Conservation (phyloP, 2,888 invertebrate genomes). For the Trissolcus japonicus region DNA sequence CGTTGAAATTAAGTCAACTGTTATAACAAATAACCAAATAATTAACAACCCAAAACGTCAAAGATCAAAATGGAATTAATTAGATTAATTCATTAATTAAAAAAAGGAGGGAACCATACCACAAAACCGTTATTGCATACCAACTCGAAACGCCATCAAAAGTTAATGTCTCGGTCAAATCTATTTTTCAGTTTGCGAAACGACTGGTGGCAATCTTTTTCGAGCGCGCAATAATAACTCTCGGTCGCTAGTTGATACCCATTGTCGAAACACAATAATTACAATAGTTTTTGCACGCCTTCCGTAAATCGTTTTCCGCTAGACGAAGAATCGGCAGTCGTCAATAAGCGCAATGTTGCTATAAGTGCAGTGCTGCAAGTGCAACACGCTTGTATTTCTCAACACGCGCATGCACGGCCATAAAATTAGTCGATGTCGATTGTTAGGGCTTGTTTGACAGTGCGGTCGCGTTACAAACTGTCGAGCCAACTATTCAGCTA, state of each 20-base stretch:
- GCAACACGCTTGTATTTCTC: constrained; percentile 15
- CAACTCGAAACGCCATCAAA: constrained; percentile 24
- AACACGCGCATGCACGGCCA: constrained; percentile 19
- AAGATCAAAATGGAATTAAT: background rate
- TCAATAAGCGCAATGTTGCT: constrained; percentile 11
- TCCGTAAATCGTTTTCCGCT: constrained; percentile 17
- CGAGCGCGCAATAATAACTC: constrained; percentile 15
- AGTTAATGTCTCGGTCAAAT: constrained; percentile 28
- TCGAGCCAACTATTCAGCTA: constrained; percentile 28
- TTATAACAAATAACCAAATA: too few relatives aligned
- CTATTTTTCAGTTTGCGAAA: constrained; percentile 28
- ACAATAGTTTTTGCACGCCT: constrained; percentile 25
- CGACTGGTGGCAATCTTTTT: constrained; percentile 26
- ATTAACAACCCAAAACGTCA: too few relatives aligned
- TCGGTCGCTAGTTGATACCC: constrained; percentile 24
- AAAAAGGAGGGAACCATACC: constrained; percentile 8
- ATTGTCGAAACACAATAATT: constrained; percentile 33
- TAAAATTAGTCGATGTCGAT: constrained; percentile 31
- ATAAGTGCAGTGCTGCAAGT: constrained; percentile 4
- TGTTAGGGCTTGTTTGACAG: constrained; percentile 43
- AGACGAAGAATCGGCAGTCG: constrained; percentile 7
- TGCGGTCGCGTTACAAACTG: constrained; percentile 46
- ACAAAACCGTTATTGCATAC: constrained; percentile 22
- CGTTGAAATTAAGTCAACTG: background rate
- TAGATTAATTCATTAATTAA: constrained; percentile 44